Conservation (phyloP, 2,888 invertebrate genomes). For the Baccha elongata region DNA sequence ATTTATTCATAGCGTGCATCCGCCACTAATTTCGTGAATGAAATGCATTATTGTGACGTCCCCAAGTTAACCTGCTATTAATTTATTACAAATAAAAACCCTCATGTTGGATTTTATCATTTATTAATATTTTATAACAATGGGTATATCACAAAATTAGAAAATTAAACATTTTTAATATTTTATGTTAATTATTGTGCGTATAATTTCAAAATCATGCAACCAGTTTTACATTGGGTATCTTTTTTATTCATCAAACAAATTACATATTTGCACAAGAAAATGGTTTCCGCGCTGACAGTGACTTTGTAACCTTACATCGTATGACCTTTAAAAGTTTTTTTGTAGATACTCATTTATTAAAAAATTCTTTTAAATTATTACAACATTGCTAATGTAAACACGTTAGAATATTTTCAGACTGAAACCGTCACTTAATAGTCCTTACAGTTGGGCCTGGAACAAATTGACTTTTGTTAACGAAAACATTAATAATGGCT, state of each 20-base stretch:
- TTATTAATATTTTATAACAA: background rate
- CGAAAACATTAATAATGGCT: no score
- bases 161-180: background rate
- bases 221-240: constrained; percentile 16
- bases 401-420: background rate
- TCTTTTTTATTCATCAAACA: background rate
- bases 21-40: background rate
- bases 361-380: background rate
- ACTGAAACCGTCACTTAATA: background rate
- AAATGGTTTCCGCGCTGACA: constrained; percentile 14
- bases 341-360: background rate
- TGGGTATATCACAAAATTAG: constrained; percentile 1
- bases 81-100: background rate
- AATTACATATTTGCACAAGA: constrained; percentile 31
- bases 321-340: background rate
- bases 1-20: background rate
- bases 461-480: no score
- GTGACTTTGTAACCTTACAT: background rate
- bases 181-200: background rate
- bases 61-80: constrained; percentile 7
- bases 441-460: no score
- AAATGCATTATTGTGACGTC: background rate
- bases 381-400: background rate
- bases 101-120: background rate
- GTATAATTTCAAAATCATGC: constrained; percentile 18